These are phyloP conservation scores for Cephus spinipes DNA, from an alignment of 2,888 invertebrate species.

Conservation along the genomic window DNA sequence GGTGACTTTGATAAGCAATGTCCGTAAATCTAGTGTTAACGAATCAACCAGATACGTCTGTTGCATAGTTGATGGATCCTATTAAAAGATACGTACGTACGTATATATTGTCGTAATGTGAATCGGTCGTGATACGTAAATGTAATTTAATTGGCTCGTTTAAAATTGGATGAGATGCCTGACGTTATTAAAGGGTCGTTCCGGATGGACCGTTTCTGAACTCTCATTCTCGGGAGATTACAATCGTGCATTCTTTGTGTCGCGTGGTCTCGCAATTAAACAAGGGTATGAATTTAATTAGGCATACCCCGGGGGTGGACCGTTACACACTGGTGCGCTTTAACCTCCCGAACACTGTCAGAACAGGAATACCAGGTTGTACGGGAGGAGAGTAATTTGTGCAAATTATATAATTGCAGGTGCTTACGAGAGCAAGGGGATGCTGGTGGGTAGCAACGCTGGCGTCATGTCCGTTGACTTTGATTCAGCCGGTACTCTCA, in stretches of 20 bases:
- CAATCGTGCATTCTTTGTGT: constrained; percentile 7
- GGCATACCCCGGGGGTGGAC: constrained; percentile 29
- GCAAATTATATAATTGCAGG: constrained; percentile 66
- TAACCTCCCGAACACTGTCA: background rate
- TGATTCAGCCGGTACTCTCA: constrained; percentile 87
- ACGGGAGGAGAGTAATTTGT: background rate
- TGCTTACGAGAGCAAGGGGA: constrained; percentile 78
- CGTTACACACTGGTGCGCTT: background rate
- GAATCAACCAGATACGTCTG: constrained; percentile 46
- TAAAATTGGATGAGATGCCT: constrained; percentile 41
- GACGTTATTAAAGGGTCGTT: constrained; percentile 31
- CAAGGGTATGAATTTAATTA: constrained; percentile 48
- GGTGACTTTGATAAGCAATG: too few species aligned
- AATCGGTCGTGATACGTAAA: background rate
- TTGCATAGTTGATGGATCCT: background rate
- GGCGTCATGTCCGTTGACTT: constrained; percentile 97
- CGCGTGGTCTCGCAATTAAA: constrained; percentile 37
- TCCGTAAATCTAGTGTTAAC: constrained; percentile 17
- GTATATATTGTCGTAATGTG: background rate
- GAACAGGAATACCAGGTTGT: background rate
- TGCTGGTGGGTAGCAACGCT: constrained; percentile 93
- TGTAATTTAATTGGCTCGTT: constrained; percentile 30
- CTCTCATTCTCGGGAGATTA: constrained; percentile 6
- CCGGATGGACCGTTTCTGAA: constrained; percentile 15
- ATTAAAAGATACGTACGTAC: background rate